Conservation (phyloP, 2,888 invertebrate species). For the Drosophila melanosoma region DNA sequence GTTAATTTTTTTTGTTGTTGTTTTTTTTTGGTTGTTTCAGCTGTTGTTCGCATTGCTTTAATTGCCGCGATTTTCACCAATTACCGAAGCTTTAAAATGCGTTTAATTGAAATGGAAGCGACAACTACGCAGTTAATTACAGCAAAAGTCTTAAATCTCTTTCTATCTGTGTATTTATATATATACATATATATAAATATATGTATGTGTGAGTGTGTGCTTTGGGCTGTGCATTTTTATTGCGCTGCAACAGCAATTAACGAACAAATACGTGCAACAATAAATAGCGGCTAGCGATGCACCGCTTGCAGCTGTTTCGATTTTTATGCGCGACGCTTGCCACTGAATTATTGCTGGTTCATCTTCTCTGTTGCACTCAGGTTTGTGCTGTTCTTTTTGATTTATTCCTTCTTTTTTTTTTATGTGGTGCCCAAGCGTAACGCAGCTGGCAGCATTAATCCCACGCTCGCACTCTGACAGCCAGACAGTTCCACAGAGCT, state of each 20-base stretch:
- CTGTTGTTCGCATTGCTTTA: constrained; percentile 18
- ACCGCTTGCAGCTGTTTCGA: constrained; percentile 71
- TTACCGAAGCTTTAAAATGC: constrained; percentile 42
- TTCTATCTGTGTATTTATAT: neutral
- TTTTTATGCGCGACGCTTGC: constrained; percentile 68
- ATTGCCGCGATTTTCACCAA: constrained; percentile 26
- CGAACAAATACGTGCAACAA: constrained; percentile 73
- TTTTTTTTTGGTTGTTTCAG: constrained; percentile 1
- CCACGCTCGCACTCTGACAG: constrained; percentile 34
- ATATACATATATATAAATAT: neutral
- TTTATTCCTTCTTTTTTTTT: constrained; percentile 19
- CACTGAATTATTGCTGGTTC: constrained; percentile 79
- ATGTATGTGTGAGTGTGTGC: constrained; percentile 5
- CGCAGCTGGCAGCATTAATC: constrained; percentile 75
- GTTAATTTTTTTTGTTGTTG: too few relatives aligned
- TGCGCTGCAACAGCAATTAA: constrained; percentile 70
- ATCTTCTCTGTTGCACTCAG: constrained; percentile 43
- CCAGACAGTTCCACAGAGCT: constrained; percentile 11
- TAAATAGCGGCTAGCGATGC: constrained; percentile 58
- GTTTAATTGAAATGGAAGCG: constrained; percentile 58
- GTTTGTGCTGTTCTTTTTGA: neutral
- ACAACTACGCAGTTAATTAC: constrained; percentile 61
- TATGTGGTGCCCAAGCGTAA: constrained; percentile 21
- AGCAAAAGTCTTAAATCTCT: constrained; percentile 31
- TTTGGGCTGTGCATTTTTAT: constrained; percentile 61